Base-by-base conservation (phyloP, 2,113 vertebrate species). In the Oenanthe melanoleuca region DNA sequence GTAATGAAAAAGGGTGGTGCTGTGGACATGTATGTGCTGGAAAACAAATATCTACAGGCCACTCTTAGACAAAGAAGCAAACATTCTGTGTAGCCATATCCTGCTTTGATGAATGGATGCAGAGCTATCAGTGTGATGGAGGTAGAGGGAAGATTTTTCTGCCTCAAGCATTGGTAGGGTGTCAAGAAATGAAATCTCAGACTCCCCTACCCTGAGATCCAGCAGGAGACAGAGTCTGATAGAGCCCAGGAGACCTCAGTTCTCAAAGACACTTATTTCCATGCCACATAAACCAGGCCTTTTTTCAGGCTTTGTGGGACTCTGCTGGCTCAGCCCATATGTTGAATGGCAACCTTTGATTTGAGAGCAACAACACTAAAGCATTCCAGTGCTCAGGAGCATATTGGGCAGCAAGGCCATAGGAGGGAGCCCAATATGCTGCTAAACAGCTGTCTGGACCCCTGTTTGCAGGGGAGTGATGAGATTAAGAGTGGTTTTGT, bases 251-350 rank as follows among this genome's bases (percentile, higher is more conserved):
- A 94, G 86, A 80, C 14, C 37, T 78, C 69, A 81, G 33, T 45
- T 72, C 57, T 81, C 49, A 60, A 22, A 93, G 73, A 37, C 3
- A 5, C 29, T 95, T 61, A 84, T 82, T 93, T 80, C 31, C 86
- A 65, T 94, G 87, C 72, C 47, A 42, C 86, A 57, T 44, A 82
- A 90, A 86, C 14, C 31, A 71, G 42, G 69, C 34, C 31, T 50
- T 75, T 47, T 66, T 38, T 34, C 53, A 81, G 61, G 57, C 86
- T 92, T 79, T 45, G 50, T 53, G 89, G 65, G 84, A 92, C 84
- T 86, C 53, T n/a, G 63, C 65, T 69, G 94, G 73, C 93, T 89
- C 93, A 94, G 89, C 78, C 93, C 94, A 87, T 91, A 79, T 91
- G 93, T 84, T 0, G 0, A 85, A 45, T 42, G 50, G 61, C 86